These are phyloP conservation scores for Tineola bisselliella DNA, from an alignment of 2,888 invertebrate species.

Conservation along the genomic window DNA sequence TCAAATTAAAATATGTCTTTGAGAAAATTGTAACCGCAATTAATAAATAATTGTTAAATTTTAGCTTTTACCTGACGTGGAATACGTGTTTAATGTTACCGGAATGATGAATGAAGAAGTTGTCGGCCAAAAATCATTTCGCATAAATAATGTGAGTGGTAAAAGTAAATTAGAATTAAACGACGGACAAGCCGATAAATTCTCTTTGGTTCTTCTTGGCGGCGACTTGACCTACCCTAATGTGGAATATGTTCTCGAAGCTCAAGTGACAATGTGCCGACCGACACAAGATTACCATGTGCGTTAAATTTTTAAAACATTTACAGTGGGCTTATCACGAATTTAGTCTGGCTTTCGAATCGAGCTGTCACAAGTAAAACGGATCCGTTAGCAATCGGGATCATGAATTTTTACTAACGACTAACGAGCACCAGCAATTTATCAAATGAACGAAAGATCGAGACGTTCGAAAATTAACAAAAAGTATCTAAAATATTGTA, in stretches of 20 bases:
- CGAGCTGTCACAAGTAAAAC: too few relatives aligned
- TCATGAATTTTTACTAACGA: too few relatives aligned
- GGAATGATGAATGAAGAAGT: slow-evolving; percentile 19
- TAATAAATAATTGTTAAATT: slow-evolving; percentile 15
- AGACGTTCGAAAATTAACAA: too few relatives aligned
- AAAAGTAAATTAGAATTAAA: slow-evolving; percentile 28
- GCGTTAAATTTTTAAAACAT: slow-evolving; percentile 19
- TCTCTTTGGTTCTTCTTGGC: slow-evolving; percentile 38
- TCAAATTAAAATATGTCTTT: background rate
- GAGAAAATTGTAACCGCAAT: background rate
- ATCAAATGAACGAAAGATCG: too few relatives aligned
- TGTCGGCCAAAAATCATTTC: slow-evolving; percentile 25
- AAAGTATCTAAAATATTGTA: too few relatives aligned
- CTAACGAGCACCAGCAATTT: too few relatives aligned
- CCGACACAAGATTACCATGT: slow-evolving; percentile 44
- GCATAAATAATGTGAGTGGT: slow-evolving; percentile 36
- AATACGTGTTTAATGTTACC: slow-evolving; percentile 37
- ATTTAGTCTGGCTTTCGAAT: too few relatives aligned
- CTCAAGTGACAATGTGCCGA: slow-evolving; percentile 36
- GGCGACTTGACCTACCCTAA: slow-evolving; percentile 31
- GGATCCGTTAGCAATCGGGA: too few relatives aligned
- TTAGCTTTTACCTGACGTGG: slow-evolving; percentile 36
- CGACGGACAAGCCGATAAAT: slow-evolving; percentile 32
- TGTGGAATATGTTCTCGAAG: slow-evolving; percentile 30
- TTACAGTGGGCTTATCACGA: too few relatives aligned